These are phyloP conservation scores for Oncorhynchus keta DNA, from an alignment of 2,113 vertebrate genomes.

Conservation along the genomic window DNA sequence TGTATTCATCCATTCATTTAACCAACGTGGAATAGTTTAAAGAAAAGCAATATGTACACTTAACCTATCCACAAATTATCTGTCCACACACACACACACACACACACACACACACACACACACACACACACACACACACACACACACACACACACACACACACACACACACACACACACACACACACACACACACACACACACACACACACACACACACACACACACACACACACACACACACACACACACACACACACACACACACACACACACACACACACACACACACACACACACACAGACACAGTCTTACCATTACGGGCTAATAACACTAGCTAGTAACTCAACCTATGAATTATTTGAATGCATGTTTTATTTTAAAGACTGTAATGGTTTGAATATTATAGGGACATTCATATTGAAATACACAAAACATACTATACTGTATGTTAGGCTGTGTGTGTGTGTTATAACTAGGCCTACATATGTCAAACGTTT, in stretches of 20 bases:
- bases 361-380: constrained; percentile 41
- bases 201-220: too few relatives aligned
- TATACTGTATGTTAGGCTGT: neutral
- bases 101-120: too few relatives aligned
- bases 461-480: too few relatives aligned
- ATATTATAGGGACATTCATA: neutral
- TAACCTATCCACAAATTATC: constrained; percentile 13
- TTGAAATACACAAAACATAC: neutral
- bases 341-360: constrained; percentile 14
- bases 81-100: neutral
- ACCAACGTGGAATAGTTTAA: constrained; percentile 46
- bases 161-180: too few relatives aligned
- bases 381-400: constrained; percentile 14
- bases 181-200: neutral
- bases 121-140: too few relatives aligned
- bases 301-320: constrained; percentile 1
- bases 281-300: too few relatives aligned
- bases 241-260: too few relatives aligned
- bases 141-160: too few relatives aligned
- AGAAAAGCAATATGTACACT: constrained; percentile 79
- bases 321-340: too few relatives aligned
- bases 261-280: neutral
- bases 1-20: constrained; percentile 42
- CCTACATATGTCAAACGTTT: constrained; percentile 26
- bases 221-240: neutral